Conservation (phyloP, 2,113 vertebrate species). For the Seriola dumerili region DNA sequence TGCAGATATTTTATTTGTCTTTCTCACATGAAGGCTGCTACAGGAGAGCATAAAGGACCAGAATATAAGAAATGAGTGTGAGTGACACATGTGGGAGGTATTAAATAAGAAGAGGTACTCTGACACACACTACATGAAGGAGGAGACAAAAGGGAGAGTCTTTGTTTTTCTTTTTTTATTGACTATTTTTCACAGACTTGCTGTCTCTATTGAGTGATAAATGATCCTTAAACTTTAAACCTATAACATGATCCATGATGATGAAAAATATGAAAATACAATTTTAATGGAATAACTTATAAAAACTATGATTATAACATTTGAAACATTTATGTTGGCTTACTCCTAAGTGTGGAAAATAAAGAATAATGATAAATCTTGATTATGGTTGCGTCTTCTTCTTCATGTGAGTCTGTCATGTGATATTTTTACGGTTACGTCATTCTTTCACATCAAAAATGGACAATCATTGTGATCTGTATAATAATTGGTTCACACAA, state of each 20-base stretch:
- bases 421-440: neutral
- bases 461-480: too few relatives aligned
- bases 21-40: slow-evolving; percentile 72
- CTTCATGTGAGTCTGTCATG: neutral
- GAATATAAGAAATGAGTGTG: slow-evolving; percentile 26
- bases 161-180: slow-evolving; percentile 66
- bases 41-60: slow-evolving; percentile 39
- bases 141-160: slow-evolving; percentile 54
- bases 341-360: slow-evolving; percentile 78
- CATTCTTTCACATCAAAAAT: too few relatives aligned
- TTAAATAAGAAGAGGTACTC: neutral
- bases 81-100: neutral
- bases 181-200: slow-evolving; percentile 75
- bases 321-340: slow-evolving; percentile 77
- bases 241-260: slow-evolving; percentile 69
- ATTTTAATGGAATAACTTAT: slow-evolving; percentile 68
- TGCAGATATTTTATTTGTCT: slow-evolving; percentile 79
- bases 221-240: slow-evolving; percentile 73
- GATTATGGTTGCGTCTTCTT: neutral
- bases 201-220: slow-evolving; percentile 79
- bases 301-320: slow-evolving; percentile 70
- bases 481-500: too few relatives aligned
- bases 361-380: slow-evolving; percentile 75
- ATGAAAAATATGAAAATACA: slow-evolving; percentile 65
- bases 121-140: slow-evolving; percentile 40